phyloP scores from a whole-genome alignment of 2,113 vertebrate species.

The Bubo scandiacus region DNA sequence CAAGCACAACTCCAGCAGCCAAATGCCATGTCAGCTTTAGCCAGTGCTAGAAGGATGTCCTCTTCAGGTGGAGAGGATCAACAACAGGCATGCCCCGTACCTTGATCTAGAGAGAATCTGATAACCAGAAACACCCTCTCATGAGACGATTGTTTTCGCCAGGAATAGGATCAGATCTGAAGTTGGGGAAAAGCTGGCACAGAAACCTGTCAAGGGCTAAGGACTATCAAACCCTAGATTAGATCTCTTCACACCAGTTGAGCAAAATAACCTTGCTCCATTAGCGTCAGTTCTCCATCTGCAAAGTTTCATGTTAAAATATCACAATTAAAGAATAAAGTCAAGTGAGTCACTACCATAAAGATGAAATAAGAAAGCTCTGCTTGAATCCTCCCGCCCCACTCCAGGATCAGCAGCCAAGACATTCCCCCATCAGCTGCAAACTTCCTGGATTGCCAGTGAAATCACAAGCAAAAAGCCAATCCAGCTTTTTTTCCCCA shows the following conservation, averaged over 20 bases:
- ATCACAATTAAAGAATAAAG: not conserved
- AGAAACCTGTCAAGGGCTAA: not conserved
- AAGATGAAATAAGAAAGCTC: conserved; percentile 10
- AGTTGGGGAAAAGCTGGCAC: not conserved
- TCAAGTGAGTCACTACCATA: conserved; percentile 26
- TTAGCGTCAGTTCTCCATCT: not conserved
- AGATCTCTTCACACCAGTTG: not conserved
- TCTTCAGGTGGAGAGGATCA: not conserved
- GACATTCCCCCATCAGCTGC: not conserved
- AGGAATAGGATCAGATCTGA: not conserved
- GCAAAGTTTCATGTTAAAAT: not conserved
- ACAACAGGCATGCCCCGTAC: not conserved
- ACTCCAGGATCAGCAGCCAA: conserved; percentile 21
- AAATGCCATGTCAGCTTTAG: not conserved
- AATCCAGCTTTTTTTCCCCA: not conserved
- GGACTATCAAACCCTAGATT: not conserved
- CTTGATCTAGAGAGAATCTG: not conserved
- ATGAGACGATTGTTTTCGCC: not conserved
- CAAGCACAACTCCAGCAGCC: not conserved
- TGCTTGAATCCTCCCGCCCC: not conserved
- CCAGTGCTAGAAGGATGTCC: not conserved
- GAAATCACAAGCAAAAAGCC: not conserved
- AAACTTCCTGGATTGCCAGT: not conserved
- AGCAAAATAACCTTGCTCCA: not conserved
- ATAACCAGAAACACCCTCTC: not conserved